Base-by-base conservation (phyloP, 1,140 invertebrate species). In the Procambarus virginalis region DNA sequence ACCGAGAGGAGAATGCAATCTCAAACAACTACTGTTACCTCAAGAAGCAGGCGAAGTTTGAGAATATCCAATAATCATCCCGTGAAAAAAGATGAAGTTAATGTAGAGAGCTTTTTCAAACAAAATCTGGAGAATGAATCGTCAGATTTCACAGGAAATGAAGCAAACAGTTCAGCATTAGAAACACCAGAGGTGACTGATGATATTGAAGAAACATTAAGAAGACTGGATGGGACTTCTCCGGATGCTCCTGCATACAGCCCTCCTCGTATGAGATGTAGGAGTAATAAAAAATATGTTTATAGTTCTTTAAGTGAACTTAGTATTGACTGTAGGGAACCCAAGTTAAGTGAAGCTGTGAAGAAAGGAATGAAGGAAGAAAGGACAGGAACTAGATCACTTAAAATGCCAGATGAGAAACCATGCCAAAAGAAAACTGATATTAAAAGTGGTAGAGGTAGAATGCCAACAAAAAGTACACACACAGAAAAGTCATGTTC, bases 131-230 rank as follows among this genome's bases (percentile, higher is more conserved):
- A 73, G 20, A 73, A 22, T 17, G 64, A 68, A 12, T 68, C 64
- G 0, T 68, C 20, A 20, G 64, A 68, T n/a, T 5, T 8, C n/a
- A 77, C 20, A 76, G 75, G 73, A 46, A 77, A 70, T 2, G 76
- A 55, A 78, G 17, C 51, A 60, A 60, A 22, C 68, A 64, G 14
- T 60, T 46, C 22, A 45, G 60, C 58, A 60, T 45, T 34, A 45
- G 46, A 68, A 10, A 46, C 45, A 4, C 48, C 8, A 73, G 79
- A 81, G 17, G n/a, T 34, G 6, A 58, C 45, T 49, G 86, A 88
- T 12, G 86, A 88, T 60, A 88, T 88, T n/a, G 86, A 88, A 60
- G 86, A 88, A 45, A 88, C 86, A 34, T 58, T 88, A 2, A 88
- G 51, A 51, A 81, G 86, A 64, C 22, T 88, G 79, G 86, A 88